Percentiles rank a stretch among this genome's conserved stretches.
Conservation (phyloP, 2,113 vertebrate genomes). For the Cochlearius cochlearius region DNA sequence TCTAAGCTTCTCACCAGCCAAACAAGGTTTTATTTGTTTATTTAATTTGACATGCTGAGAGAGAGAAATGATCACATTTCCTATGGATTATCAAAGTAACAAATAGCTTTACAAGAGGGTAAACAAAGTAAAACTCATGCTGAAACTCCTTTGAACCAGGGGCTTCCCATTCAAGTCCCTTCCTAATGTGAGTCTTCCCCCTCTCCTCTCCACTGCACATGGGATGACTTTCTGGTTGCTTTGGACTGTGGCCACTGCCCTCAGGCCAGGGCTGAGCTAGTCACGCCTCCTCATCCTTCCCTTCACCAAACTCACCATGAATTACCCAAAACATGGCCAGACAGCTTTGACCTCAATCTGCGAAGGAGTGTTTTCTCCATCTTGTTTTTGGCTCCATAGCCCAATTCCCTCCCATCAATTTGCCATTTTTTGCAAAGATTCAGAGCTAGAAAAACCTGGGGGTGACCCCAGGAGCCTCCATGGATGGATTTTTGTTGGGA, state of each 20-base stretch:
- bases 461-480: background rate
- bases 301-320: background rate
- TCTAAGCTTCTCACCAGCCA: slow-evolving; percentile 61
- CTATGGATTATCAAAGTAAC: slow-evolving; percentile 65
- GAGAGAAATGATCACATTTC: slow-evolving; percentile 64
- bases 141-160: slow-evolving; percentile 44
- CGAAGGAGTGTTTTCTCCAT: background rate
- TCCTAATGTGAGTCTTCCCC: background rate
- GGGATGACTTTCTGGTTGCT: background rate
- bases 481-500: background rate
- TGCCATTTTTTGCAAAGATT: background rate
- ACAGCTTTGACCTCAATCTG: background rate
- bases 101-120: slow-evolving; percentile 63
- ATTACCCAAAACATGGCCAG: background rate
- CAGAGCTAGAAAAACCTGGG: background rate
- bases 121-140: slow-evolving; percentile 58
- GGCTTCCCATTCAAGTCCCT: background rate
- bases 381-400: background rate
- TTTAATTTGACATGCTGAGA: slow-evolving; percentile 65
- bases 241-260: background rate
- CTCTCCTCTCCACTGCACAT: background rate
- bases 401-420: background rate
- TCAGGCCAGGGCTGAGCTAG: background rate
- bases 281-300: background rate
- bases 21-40: slow-evolving; percentile 69